These are phyloP conservation scores for Novumbra hubbsi DNA, from an alignment of 2,797 vertebrate genomes.

Conservation along the genomic window DNA sequence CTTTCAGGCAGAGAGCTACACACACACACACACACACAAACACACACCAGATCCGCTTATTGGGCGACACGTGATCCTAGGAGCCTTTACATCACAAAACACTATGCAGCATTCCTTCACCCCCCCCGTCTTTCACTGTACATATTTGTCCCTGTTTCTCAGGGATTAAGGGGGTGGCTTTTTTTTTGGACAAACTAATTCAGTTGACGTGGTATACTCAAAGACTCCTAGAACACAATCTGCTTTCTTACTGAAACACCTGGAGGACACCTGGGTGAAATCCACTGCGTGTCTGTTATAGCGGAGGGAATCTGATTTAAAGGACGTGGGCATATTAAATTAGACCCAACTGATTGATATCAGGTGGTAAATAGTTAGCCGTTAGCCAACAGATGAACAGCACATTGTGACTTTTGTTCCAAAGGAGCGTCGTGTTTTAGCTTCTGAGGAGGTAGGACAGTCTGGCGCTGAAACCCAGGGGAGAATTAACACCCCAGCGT, in stretches of 20 bases:
- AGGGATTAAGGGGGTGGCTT: neutral
- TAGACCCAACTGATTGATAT: constrained; percentile 9
- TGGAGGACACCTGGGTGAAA: neutral
- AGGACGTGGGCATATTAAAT: neutral
- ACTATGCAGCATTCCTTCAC: constrained; percentile 50
- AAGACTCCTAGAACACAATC: neutral
- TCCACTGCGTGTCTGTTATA: neutral
- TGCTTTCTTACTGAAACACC: neutral
- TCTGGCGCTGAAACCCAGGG: no score
- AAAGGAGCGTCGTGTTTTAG: no score
- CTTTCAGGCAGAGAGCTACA: constrained; percentile 54
- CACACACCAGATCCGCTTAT: constrained; percentile 54
- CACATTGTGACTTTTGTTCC: no score
- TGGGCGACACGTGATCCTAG: constrained; percentile 67
- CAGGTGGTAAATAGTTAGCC: neutral
- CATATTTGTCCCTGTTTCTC: constrained; percentile 22
- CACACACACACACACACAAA: constrained; percentile 4
- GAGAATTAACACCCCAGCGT: no score
- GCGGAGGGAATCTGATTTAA: neutral
- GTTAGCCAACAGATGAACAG: constrained; percentile 5
- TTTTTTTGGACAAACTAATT: neutral
- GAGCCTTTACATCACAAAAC: constrained; percentile 70
- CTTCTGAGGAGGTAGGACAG: no score
- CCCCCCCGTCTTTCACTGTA: constrained; percentile 38
- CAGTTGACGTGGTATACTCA: neutral